Conservation (phyloP, 2,797 vertebrate species). For the Sebastes goodei region DNA sequence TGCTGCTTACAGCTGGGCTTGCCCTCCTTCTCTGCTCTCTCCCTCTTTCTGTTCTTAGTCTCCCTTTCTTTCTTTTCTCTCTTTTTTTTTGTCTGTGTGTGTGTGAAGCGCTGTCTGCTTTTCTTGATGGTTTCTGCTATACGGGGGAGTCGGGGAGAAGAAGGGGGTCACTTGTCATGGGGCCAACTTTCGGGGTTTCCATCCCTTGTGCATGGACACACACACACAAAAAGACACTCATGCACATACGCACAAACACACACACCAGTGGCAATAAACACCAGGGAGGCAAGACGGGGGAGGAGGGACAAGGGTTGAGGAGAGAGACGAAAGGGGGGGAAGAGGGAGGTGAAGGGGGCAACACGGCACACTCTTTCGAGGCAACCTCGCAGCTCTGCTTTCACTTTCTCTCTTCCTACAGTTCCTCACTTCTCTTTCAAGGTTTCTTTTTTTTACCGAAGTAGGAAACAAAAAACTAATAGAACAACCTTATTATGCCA, state of each 20-base stretch:
- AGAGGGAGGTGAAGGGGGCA: constrained; percentile 57
- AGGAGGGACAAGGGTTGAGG: constrained; percentile 58
- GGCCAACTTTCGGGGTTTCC: constrained; percentile 79
- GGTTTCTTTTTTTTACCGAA: not conserved
- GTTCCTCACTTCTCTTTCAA: not conserved
- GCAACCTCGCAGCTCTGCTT: constrained; percentile 35
- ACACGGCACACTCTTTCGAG: constrained; percentile 63
- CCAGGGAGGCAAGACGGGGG: constrained; percentile 29
- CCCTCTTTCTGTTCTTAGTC: constrained; percentile 68
- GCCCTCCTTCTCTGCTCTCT: constrained; percentile 73
- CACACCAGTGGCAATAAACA: constrained; percentile 71
- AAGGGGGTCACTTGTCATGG: constrained; percentile 79
- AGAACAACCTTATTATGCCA: not conserved
- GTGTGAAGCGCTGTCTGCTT: constrained; percentile 62
- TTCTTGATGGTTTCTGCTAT: constrained; percentile 70
- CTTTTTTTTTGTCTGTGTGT: constrained; percentile 24
- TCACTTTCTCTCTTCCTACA: constrained; percentile 16
- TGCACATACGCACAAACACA: constrained; percentile 47
- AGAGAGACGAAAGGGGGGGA: constrained; percentile 36
- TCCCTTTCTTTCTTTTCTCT: constrained; percentile 62
- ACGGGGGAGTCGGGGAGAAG: constrained; percentile 40
- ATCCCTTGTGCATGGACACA: constrained; percentile 62
- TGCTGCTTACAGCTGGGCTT: constrained; percentile 89
- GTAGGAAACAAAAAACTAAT: not conserved
- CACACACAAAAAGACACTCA: constrained; percentile 31